Conservation (phyloP, 35 echinoderm and acorn worm species). For the Apostichopus japonicus region DNA sequence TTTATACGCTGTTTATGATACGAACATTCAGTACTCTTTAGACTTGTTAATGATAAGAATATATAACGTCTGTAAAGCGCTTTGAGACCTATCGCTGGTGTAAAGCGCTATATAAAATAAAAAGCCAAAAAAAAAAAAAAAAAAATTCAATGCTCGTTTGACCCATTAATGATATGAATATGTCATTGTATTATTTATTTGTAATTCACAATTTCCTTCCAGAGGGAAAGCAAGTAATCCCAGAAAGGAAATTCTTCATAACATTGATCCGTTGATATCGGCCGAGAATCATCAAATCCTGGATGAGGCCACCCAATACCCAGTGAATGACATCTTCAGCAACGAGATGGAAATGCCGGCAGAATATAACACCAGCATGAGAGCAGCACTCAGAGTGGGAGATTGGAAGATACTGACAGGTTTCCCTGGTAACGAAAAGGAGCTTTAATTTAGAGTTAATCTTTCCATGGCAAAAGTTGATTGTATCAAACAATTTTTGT, state of each 20-base stretch:
- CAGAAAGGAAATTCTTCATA: slow-evolving; percentile 73
- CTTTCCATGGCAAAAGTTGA: no score
- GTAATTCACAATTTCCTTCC: neutral
- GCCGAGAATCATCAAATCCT: neutral
- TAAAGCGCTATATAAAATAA: no score
- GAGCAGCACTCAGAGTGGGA: slow-evolving; percentile 69
- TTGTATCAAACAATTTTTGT: no score
- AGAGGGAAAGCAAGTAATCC: slow-evolving; percentile 34
- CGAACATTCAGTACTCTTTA: no score
- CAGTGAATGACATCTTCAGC: slow-evolving; percentile 2
- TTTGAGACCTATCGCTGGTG: no score
- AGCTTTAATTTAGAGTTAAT: no score
- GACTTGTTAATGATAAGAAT: no score
- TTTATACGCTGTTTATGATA: no score
- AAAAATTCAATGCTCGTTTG: no score
- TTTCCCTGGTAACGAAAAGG: slow-evolving; percentile 42
- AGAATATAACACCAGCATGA: slow-evolving; percentile 66
- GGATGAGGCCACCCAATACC: slow-evolving; percentile 6
- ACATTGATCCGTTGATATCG: slow-evolving; percentile 80
- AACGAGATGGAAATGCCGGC: slow-evolving; percentile 10
- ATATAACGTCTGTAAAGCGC: no score
- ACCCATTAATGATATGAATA: no score
- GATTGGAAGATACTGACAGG: slow-evolving; percentile 92
- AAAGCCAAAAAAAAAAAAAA: no score
- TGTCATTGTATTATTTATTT: neutral